Conservation (phyloP, 2,113 vertebrate species). For the Elephantulus edwardii region DNA sequence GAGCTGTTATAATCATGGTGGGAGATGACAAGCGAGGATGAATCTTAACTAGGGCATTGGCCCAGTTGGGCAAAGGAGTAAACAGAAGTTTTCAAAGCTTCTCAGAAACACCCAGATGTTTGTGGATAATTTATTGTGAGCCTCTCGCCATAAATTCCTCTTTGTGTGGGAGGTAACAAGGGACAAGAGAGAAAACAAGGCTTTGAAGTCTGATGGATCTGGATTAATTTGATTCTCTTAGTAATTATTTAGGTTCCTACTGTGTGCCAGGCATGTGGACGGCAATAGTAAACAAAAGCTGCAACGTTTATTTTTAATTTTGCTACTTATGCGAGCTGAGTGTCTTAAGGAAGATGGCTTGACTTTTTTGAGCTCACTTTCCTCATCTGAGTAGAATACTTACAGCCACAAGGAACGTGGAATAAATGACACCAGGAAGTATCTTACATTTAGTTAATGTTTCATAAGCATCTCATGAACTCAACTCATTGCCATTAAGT, state of each 20-base stretch:
- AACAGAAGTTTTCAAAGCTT: neutral
- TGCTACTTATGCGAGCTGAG: neutral
- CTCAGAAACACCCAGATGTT: neutral
- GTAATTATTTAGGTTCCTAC: neutral
- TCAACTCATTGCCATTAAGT: too few relatives aligned
- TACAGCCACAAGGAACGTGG: neutral
- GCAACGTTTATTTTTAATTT: neutral
- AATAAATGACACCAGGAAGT: neutral
- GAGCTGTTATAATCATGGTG: neutral
- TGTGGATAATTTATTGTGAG: slow-evolving; percentile 31
- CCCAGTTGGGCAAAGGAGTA: neutral
- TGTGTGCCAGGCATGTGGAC: neutral
- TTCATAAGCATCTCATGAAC: neutral
- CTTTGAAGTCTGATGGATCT: slow-evolving; percentile 46
- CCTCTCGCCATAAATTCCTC: slow-evolving; percentile 34
- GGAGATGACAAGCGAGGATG: neutral
- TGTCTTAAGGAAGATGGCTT: neutral
- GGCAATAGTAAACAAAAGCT: neutral
- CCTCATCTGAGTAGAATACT: neutral
- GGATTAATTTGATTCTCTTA: neutral
- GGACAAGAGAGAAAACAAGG: neutral
- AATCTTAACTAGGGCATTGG: neutral
- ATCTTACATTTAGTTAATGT: neutral
- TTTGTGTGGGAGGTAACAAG: slow-evolving; percentile 31
- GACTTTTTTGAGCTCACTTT: neutral